Percentiles rank a stretch among this genome's conserved stretches.
Conservation (phyloP, 2,888 invertebrate species). For the Rapana venosa region DNA sequence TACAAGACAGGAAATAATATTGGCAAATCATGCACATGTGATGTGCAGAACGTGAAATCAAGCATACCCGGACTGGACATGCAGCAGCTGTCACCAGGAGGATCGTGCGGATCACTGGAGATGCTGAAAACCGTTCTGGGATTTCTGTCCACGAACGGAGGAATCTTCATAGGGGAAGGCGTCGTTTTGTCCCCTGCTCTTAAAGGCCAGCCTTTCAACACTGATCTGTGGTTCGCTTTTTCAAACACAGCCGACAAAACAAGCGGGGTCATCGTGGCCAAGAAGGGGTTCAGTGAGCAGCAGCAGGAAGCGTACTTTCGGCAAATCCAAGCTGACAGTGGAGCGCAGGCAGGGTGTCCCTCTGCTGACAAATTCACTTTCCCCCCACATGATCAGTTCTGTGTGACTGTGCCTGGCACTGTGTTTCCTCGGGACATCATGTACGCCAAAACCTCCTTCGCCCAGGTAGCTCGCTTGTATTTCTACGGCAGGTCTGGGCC, state of each 20-base stretch:
- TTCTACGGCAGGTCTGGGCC: conserved; percentile 19
- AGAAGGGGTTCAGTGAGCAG: background rate
- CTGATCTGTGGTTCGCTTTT: background rate
- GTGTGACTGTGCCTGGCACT: background rate
- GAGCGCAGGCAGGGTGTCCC: background rate
- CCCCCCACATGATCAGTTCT: background rate
- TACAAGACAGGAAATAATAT: too few relatives aligned
- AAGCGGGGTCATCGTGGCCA: background rate
- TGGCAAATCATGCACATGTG: too few relatives aligned
- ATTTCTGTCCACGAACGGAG: conserved; percentile 29
- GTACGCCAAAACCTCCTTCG: conserved; percentile 6
- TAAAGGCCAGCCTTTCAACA: background rate
- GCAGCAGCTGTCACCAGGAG: background rate
- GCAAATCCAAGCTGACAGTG: background rate
- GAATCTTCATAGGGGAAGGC: conserved; percentile 37
- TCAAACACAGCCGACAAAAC: background rate
- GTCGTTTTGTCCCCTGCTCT: conserved; percentile 25
- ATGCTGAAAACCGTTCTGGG: conserved; percentile 6
- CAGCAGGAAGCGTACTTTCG: background rate
- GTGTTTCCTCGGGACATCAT: conserved; percentile 41
- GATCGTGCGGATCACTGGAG: conserved; percentile 1
- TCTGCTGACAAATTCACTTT: background rate
- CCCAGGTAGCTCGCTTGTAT: conserved; percentile 32
- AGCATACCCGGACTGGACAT: background rate
- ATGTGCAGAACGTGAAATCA: background rate